These are phyloP conservation scores for Glomeris maerens DNA, from an alignment of 1,140 invertebrate genomes.

Conservation along the genomic window DNA sequence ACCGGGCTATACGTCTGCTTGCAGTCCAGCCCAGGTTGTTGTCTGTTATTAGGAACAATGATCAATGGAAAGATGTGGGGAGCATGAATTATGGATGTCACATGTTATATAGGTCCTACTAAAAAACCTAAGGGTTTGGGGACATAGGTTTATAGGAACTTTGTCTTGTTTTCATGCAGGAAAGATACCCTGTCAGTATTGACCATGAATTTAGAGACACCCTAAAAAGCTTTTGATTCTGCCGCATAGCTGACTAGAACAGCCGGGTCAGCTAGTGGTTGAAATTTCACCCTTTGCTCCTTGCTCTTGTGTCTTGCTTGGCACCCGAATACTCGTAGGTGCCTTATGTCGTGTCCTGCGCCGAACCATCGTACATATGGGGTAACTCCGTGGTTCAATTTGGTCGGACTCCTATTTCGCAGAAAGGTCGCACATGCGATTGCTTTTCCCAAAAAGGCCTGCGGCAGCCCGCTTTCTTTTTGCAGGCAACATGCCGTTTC, in stretches of 20 bases:
- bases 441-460: too few species aligned
- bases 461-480: background rate
- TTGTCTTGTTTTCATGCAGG: too few species aligned
- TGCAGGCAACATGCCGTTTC: conserved; percentile 19
- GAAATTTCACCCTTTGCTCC: background rate
- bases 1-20: background rate
- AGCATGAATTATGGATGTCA: too few species aligned
- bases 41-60: background rate
- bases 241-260: background rate
- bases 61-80: too few species aligned
- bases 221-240: too few species aligned
- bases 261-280: background rate
- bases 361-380: conserved; percentile 30
- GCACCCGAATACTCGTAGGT: conserved; percentile 36
- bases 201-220: too few species aligned
- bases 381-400: conserved; percentile 27
- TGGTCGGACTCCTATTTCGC: conserved; percentile 31
- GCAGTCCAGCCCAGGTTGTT: background rate
- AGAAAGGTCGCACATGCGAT: conserved; percentile 28
- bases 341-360: conserved; percentile 31
- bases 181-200: too few species aligned
- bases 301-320: conserved; percentile 18
- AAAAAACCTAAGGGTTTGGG: too few species aligned
- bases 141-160: too few species aligned
- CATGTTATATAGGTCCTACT: too few species aligned